A percentile compares a stretch with the other conserved stretches of the same genome.
phyloP scores from a whole-genome alignment of 1,140 invertebrate genomes.

The Hypsibius dujardini region DNA sequence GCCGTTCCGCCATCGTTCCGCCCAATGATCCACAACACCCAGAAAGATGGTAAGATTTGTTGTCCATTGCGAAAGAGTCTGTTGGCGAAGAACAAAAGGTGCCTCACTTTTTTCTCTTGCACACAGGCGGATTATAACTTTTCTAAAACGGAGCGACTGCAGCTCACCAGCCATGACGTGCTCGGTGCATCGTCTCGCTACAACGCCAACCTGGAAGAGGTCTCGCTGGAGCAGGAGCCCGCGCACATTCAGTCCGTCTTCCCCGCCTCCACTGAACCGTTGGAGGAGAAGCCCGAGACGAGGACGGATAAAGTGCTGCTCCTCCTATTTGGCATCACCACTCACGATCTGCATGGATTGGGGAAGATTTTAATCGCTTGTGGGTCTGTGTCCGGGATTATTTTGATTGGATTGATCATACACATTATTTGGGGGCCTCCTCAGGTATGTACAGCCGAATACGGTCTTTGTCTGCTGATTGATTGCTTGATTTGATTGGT shows the following conservation, averaged over 20 bases:
- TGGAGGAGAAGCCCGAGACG: neutral
- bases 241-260: neutral
- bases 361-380: conserved; percentile 29
- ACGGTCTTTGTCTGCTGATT: too few relatives aligned
- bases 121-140: neutral
- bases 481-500: too few relatives aligned
- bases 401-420: conserved; percentile 31
- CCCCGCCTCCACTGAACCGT: neutral
- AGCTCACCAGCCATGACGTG: neutral
- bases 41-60: neutral
- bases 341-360: conserved; percentile 21
- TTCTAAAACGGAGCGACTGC: neutral
- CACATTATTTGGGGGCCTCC: conserved; percentile 31
- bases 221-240: neutral
- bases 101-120: too few relatives aligned
- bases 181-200: neutral
- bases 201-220: neutral
- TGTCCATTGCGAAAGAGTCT: neutral
- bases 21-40: too few relatives aligned
- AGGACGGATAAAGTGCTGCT: neutral
- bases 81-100: neutral
- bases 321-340: conserved; percentile 1
- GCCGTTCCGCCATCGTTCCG: too few relatives aligned
- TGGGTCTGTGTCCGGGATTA: conserved; percentile 28
- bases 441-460: too few relatives aligned